Evolutionary conservation across 2,797 vertebrate species (phyloP), one percentile per base, ranked within the genome.

Genomic region (Pitangus sulphuratus): DNA sequence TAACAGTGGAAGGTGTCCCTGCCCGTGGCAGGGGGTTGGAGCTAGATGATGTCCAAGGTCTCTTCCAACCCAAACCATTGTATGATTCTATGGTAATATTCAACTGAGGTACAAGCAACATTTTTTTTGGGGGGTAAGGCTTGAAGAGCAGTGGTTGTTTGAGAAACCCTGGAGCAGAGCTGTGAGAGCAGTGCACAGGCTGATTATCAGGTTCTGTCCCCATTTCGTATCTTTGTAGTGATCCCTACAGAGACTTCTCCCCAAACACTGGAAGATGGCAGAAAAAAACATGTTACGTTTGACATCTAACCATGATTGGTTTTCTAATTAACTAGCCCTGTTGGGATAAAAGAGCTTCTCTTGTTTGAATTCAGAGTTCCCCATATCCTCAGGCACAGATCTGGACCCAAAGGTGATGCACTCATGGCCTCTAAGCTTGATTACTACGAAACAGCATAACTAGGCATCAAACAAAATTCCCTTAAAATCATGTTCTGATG

Each of bases 161-260:
- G 40, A 84, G 37, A 45, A 2, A 71, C 5, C 9, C 7, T 61
- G 0, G 0, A 39, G 18, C 0, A 1, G 70, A 72, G 15, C 28
- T 62, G 11, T 30, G 13, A 81, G 12, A 75, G 11, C 18, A 80
- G 26, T 1, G 7, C 25, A 44, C 4, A 35, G 39, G 24, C 37
- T 72, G 39, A 48, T 12, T 78, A 35, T 42, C 47, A 28, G n/a
- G 17, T 12, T 70, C 44, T 44, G 18, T 45, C 22, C n/a, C 19
- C 28, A 11, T 62, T 66, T 76, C n/a, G 53, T 57, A 6, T 40
- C 33, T 64, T 65, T 39, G 8, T 42, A 22, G 30, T 28, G 8
- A 31, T 76, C 15, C 37, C 13, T 58, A 22, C 18, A 64, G 17
- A 26, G 30, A 35, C 4, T 24, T 44, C 16, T 75, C 15, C 18